Evolutionary conservation across 2,113 vertebrate species (phyloP).

Genomic region (Albula glossodonta): DNA sequence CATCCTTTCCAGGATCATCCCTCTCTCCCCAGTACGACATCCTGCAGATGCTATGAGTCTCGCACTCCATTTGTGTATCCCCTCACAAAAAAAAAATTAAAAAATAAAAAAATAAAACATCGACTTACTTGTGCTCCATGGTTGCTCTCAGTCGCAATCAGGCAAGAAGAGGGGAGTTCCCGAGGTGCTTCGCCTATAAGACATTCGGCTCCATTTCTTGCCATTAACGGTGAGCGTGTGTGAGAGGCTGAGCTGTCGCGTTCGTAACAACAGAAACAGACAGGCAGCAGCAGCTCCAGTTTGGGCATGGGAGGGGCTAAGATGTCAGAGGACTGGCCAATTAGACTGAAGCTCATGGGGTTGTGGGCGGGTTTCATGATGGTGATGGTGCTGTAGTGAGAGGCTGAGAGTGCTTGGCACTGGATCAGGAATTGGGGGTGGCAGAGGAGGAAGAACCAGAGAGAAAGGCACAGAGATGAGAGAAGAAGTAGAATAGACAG

Average conservation of each 20-base stretch:
- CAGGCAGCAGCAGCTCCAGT: background rate
- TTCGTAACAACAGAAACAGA: background rate
- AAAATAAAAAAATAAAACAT: background rate
- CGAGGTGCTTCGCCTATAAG: background rate
- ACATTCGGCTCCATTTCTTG: background rate
- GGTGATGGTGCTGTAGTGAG: background rate
- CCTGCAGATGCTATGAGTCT: background rate
- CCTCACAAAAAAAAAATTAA: background rate
- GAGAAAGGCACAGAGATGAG: background rate
- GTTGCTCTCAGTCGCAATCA: background rate
- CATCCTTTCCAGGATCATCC: background rate
- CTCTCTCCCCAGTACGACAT: background rate
- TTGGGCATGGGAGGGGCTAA: background rate
- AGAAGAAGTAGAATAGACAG: background rate
- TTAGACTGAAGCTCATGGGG: background rate
- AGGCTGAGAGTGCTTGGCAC: background rate
- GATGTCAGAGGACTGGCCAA: background rate
- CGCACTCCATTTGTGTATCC: background rate
- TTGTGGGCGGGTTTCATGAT: background rate
- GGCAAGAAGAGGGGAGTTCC: background rate
- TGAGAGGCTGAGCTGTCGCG: background rate
- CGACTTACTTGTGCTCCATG: constrained; percentile 1
- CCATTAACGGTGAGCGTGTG: background rate
- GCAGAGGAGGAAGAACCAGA: background rate
- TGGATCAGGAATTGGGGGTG: background rate